A percentile compares a stretch with the other conserved stretches of the same genome.
Evolutionary conservation across 2,797 vertebrate genomes (phyloP).

Genomic region (Mormyrus hasselquistii): DNA sequence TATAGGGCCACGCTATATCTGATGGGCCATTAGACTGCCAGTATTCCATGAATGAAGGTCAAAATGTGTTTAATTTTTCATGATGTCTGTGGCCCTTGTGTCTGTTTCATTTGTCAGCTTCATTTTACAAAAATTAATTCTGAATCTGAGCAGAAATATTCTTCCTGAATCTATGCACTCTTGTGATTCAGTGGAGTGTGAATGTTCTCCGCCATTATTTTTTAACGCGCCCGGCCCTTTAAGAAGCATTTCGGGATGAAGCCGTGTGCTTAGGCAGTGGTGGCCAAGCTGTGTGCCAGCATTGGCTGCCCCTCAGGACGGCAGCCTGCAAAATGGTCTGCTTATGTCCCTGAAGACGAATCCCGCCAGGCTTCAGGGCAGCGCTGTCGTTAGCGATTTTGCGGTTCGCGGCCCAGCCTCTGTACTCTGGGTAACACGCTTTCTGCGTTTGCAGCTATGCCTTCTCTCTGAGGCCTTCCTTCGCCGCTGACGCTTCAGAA

Average conservation of each 20-base stretch:
- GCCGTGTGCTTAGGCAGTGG: not conserved
- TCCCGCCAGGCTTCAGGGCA: not conserved
- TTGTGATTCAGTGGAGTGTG: not conserved
- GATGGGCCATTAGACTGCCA: not conserved
- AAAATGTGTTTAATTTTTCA: not conserved
- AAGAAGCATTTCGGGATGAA: not conserved
- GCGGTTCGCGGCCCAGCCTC: not conserved
- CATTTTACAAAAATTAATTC: not conserved
- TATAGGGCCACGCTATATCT: not conserved
- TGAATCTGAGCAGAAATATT: not conserved
- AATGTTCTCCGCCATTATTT: not conserved
- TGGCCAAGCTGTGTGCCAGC: not conserved
- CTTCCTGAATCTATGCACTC: not conserved
- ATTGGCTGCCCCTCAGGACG: not conserved
- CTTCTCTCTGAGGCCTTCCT: not conserved
- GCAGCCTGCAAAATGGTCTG: not conserved
- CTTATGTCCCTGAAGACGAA: not conserved
- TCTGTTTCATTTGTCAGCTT: not conserved
- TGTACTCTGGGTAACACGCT: not conserved
- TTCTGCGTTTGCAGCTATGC: not conserved
- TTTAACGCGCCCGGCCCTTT: not conserved
- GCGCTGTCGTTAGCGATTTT: not conserved
- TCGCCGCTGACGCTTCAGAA: not conserved
- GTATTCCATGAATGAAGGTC: not conserved
- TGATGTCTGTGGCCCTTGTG: not conserved